Base-by-base conservation (phyloP, 2,113 vertebrate species). In the Sisor rabdophorus region DNA sequence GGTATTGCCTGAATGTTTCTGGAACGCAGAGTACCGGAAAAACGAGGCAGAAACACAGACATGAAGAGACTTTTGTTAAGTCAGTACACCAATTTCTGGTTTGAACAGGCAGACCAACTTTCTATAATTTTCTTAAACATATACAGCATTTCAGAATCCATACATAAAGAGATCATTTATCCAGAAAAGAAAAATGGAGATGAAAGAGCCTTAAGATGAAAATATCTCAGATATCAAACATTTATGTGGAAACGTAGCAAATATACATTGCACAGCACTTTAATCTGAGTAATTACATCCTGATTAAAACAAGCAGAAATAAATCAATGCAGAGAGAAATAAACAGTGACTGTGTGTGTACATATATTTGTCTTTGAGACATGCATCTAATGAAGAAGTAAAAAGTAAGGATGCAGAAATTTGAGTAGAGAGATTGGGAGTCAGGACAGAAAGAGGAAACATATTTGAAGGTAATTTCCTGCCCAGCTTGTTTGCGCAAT, bases 401-500 rank as follows among this genome's bases (percentile, higher is more conserved):
- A 40, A 50, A 55, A 48, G 15, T 15, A 26, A 11, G 16, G 12
- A 24, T 32, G 24, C 0, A 59, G 15, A 59, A 28, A 65, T 55
- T 24, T 19, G 20, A 60, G 16, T 2, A 13, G n/a, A 28, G 8
- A 28, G 1, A 3, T n/a, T 8, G 40, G 3, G 5, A 26, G 20
- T 20, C 6, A 5, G 60, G 7, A 30, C 9, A 19, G 30, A 0
- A 10, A 19, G 8, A 7, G 60, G n/a, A 22, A 75, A 61, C 11
- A 24, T 47, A 56, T 76, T 71, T 80, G 44, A 1, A 58, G 44
- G 71, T 56, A n/a, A 76, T 58, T 65, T 58, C 59, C 68, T 64
- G 58, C 52, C 47, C 20, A n/a, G 50, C 61, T 20, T 40, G 75
- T 60, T 77, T 70, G 50, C 26, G 26, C 40, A 48, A 53, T 17